Evolutionary conservation across 2,113 vertebrate genomes (phyloP).

Genomic region (Gambusia affinis): DNA sequence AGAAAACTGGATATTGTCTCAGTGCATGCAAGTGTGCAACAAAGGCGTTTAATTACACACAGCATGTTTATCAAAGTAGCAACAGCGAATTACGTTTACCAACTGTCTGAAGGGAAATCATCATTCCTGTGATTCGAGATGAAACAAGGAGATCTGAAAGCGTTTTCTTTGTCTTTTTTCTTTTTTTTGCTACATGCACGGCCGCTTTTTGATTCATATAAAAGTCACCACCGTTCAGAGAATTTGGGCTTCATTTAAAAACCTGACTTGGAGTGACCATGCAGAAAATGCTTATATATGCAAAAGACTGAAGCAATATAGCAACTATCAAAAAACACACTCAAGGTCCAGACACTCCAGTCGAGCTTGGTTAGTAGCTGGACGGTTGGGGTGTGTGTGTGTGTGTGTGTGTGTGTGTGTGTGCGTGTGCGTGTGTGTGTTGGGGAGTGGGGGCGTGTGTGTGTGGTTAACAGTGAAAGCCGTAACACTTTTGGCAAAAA

Average conservation of each 20-base stretch:
- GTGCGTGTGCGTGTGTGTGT: not conserved
- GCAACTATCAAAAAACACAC: conserved; percentile 48
- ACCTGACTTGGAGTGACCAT: conserved; percentile 56
- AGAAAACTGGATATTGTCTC: conserved; percentile 55
- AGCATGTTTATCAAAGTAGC: conserved; percentile 74
- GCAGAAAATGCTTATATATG: conserved; percentile 29
- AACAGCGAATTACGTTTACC: conserved; percentile 44
- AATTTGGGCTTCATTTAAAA: conserved; percentile 35
- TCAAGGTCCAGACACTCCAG: conserved; percentile 42
- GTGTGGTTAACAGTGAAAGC: conserved; percentile 66
- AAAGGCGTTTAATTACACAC: conserved; percentile 49
- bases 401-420: conserved; percentile 7
- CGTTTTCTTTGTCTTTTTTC: not conserved
- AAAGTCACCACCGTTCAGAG: conserved; percentile 42
- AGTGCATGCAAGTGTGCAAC: conserved; percentile 68
- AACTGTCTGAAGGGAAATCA: conserved; percentile 44
- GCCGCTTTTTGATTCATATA: conserved; percentile 66
- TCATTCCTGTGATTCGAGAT: conserved; percentile 25
- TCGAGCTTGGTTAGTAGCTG: conserved; percentile 24
- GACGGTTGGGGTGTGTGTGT: conserved; percentile 24
- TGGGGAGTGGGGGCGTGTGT: too few relatives aligned
- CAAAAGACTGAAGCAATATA: conserved; percentile 20
- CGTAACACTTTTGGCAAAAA: conserved; percentile 65
- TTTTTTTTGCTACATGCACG: conserved; percentile 74
- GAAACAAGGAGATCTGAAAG: conserved; percentile 51